Base-by-base conservation (phyloP, 2,888 invertebrate genomes). In the Pemphredon lugubris region DNA sequence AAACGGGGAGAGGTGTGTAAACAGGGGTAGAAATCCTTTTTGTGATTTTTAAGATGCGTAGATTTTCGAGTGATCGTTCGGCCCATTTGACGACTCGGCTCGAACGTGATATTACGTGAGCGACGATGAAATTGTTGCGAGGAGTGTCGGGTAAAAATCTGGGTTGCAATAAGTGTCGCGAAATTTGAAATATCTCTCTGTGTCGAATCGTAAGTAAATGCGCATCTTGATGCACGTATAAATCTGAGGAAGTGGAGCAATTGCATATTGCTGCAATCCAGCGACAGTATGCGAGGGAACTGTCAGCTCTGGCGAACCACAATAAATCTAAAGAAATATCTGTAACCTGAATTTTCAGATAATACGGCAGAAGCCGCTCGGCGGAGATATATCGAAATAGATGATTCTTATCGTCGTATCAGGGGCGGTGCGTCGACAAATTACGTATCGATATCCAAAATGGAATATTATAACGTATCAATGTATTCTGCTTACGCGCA, bases 281-380 rank as follows among this genome's bases (percentile, higher is more conserved):
- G 51, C 63, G 45, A 44, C 59, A 65, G 59, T 70, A 60, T 60
- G 71, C 79, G 71, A 79, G 77, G 71, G 67, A 61, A 77, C 79
- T 77, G 76, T 77, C 79, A 79, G 53, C 79, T 37, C 61, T 58
- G 50, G 64, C 40, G 21, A 45, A 57, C 47, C 51, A 68, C 79
- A 76, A 79, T 77, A 77, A 77, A 79, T 77, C 76, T 60, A 45
- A n/a, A 51, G 68, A 65, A 66, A 75, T 57, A 65, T 66, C 79
- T 68, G 68, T 75, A 75, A 50, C 65, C 68, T 53, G 73, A 77
- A 75, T 79, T 73, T 69, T 53, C 57, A 54, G 65, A 71, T 79
- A 75, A 75, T 71, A 58, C 67, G 53, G 40, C 69, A 44, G 30
- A 20, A 50, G 51, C 57, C 4, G 58, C 44, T 53, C 63, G 34